phyloP scores from a whole-genome alignment of 1,140 invertebrate genomes.

The Melipona quadrifasciata region DNA sequence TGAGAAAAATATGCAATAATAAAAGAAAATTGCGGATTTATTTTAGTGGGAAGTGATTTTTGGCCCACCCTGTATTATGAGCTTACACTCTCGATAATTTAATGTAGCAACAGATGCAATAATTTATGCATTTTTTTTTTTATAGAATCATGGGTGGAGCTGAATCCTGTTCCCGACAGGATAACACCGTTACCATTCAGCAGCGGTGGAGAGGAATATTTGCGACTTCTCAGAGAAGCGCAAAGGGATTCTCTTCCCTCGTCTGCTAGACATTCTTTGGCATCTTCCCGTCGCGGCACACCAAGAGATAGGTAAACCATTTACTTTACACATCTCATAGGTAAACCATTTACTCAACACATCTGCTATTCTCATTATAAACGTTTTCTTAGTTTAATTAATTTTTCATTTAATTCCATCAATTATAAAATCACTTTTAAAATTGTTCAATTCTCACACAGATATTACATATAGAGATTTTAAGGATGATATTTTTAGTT shows the following conservation, averaged over 20 bases:
- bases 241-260: constrained; percentile 93
- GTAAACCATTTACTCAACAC: constrained; percentile 62
- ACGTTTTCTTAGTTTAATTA: background rate
- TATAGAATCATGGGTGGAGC: constrained; percentile 94
- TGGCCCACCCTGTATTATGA: too few species aligned
- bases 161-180: constrained; percentile 85
- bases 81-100: too few species aligned
- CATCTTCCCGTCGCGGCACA: constrained; percentile 88
- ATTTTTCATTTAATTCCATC: background rate
- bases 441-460: too few species aligned
- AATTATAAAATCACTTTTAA: background rate
- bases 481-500: background rate
- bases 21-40: too few species aligned
- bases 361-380: background rate
- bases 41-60: too few species aligned
- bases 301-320: constrained; percentile 80
- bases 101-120: too few species aligned
- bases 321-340: too few species aligned
- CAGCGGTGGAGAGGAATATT: constrained; percentile 86
- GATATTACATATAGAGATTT: too few species aligned
- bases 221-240: constrained; percentile 91
- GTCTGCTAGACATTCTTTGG: constrained; percentile 90
- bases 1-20: too few species aligned
- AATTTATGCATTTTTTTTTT: constrained; percentile 40
- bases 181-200: constrained; percentile 86